Base-by-base conservation (phyloP, 1,140 invertebrate species). In the Macrobrachium rosenbergii region DNA sequence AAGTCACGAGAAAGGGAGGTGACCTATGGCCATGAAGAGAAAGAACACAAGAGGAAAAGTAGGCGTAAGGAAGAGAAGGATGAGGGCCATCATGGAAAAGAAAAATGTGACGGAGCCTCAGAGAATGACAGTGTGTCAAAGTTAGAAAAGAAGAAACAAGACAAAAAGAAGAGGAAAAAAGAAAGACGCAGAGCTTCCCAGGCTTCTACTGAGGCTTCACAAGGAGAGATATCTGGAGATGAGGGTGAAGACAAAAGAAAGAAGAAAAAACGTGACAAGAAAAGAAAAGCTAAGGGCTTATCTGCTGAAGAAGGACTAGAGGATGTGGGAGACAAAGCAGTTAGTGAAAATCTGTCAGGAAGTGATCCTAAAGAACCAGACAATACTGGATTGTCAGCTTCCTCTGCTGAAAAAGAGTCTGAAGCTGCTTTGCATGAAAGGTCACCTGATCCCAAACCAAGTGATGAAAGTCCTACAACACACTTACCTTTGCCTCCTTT, bases 401-500 rank as follows among this genome's bases (percentile, higher is more conserved):
- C 28, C 8, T 12, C 12, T 17, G 45, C 23, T n/a, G 37, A 75
- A 62, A 77, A 62, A 60, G 83, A 85, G 11, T 64, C 75, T 63
- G 19, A 17, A 14, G 6, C 67, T 17, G 28, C 64, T 17, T 37
- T 37, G 11, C 58, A 12, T 12, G 82, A 73, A 21, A 43, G 16
- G 52, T 23, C 72, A 19, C 59, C 82, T 59, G 64, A 60, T 28
- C 37, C 17, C 21, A 82, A 58, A n/a, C 11, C 59, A 16, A 72
- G 60, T 73, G 88, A 90, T 64, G 73, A 89, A 62, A 80, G 73
- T 17, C 92, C 92, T 37, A 93, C 93, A 83, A 93, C 94, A 75
- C 87, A 94, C 12, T 94, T 94, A 16, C 93, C 93, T 11, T 79
- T 95, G 21, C 96, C 96, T 0, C 95, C 96, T 90, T 92, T 95